Base-by-base conservation (phyloP, 2,888 invertebrate species). In the Tuberolachnus salignus region DNA sequence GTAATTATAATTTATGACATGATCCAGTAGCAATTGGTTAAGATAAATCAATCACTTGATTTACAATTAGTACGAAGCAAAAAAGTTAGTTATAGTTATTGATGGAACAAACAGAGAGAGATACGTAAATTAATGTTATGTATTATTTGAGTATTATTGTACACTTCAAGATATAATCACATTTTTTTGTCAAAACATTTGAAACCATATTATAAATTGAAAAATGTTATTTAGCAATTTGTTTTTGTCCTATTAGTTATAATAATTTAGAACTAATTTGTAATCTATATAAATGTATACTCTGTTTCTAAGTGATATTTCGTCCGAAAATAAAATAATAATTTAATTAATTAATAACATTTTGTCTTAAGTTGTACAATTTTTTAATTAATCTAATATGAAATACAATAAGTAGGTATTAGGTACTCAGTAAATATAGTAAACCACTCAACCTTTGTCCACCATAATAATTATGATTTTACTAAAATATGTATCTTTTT, bases 211-310 rank as follows among this genome's bases (percentile, higher is more conserved):
- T 26, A 14, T 72, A 73, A 42, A 49, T 42, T 42, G 34, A 34
- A 34, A 46, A 46, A 8, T 61, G 51, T 73, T n/a, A n/a, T n/a
- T n/a, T n/a, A n/a, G n/a, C n/a, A 34, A 49, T 49, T 63, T 51
- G 19, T 63, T 49, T 66, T 42, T 53, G 21, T 73, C 73, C 73
- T 73, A 73, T 63, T 73, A 64, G 23, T 42, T 63, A n/a, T 74
- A 72, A 61, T 14, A 11, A 14, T 10, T 64, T 74, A 19, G 19
- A 46, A 44, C 21, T 34, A 64, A 21, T 64, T 19, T 13, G 23
- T 64, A 23, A 26, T 67, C n/a, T 26, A 67, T 34, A 6, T 9
- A 6, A 26, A n/a, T 49, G 14, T 26, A 0, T 67, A 11, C 1
- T 51, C 3, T 26, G 21, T 34, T 51, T 34, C 9, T 8, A 9